Evolutionary conservation across 2,113 vertebrate genomes (phyloP).

Genomic region (Crotalus tigris): DNA sequence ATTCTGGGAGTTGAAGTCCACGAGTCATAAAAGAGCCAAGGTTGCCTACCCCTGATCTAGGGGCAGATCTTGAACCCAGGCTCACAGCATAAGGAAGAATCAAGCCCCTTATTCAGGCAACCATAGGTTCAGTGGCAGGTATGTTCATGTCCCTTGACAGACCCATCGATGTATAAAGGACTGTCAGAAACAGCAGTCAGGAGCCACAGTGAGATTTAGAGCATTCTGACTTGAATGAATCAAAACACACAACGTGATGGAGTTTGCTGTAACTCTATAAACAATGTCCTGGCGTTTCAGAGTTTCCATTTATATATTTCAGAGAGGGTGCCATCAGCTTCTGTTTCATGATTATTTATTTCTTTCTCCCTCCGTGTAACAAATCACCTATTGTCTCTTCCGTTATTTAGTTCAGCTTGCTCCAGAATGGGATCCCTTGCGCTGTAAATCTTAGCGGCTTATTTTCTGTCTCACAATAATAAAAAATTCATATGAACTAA

Average conservation of each 20-base stretch:
- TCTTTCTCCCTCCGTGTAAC: neutral
- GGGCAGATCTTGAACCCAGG: neutral
- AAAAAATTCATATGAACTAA: conserved; percentile 52
- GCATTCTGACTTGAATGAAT: neutral
- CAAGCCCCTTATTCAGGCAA: neutral
- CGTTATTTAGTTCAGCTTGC: neutral
- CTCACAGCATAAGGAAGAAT: neutral
- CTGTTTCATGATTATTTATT: conserved; percentile 16
- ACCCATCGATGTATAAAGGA: neutral
- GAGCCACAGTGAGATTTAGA: neutral
- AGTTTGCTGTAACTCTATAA: neutral
- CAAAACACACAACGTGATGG: neutral
- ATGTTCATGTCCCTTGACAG: neutral
- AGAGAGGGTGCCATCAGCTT: neutral
- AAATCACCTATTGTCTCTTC: conserved; percentile 20
- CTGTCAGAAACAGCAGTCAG: neutral
- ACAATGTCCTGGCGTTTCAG: neutral
- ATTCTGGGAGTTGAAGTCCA: no score
- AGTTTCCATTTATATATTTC: neutral
- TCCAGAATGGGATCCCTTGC: neutral
- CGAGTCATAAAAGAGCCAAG: no score
- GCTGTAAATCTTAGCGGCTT: conserved; percentile 11
- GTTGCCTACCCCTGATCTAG: neutral
- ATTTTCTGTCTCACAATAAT: conserved; percentile 16
- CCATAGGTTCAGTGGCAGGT: neutral